Evolutionary conservation across 37 sponge, comb jelly and placozoan genomes (phyloP), one percentile per base, ranked within the genome.

Genomic region (Haliclona indistincta): DNA sequence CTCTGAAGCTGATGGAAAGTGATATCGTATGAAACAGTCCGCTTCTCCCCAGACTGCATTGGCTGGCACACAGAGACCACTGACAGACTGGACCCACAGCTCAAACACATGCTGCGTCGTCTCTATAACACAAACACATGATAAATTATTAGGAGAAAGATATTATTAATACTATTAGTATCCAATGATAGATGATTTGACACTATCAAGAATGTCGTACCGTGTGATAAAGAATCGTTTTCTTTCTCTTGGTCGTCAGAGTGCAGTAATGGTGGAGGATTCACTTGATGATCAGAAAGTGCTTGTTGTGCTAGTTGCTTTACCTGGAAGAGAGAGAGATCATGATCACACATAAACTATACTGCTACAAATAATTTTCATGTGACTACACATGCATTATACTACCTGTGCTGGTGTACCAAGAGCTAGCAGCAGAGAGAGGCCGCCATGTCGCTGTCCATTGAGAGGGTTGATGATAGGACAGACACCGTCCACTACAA

Each of bases 11-110:
- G 56, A 43, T 17, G 94, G 94, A 43, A 93, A 93, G 67, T 86
- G 89, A 56, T 93, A 93, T 63, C 90, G 92, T 2, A 93, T 80
- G 39, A 63, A 93, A 60, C 94, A 93, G 88, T 93, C 94, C 0
- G 94, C 77, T 56, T 86, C 94, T 8, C 94, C 94, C 92, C 92
- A 93, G 3, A 93, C 79, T 2, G 78, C 69, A 54, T 66, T 76
- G 38, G 13, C 66, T 44, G 76, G 64, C 6, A 42, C 73, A 19
- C 71, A 35, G 20, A 84, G 47, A 1, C 63, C 75, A 2, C 78
- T 45, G 22, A 89, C 78, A 39, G 73, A 71, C 15, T 70, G 76
- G 40, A 89, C 68, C 13, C 54, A 44, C 67, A 91, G 54, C 45
- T 56, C 74, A 72, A 91, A 82, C 56, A 63, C 51, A 69, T 87